phyloP scores from a whole-genome alignment of 2,888 invertebrate species.

The Epiblema foenella region DNA sequence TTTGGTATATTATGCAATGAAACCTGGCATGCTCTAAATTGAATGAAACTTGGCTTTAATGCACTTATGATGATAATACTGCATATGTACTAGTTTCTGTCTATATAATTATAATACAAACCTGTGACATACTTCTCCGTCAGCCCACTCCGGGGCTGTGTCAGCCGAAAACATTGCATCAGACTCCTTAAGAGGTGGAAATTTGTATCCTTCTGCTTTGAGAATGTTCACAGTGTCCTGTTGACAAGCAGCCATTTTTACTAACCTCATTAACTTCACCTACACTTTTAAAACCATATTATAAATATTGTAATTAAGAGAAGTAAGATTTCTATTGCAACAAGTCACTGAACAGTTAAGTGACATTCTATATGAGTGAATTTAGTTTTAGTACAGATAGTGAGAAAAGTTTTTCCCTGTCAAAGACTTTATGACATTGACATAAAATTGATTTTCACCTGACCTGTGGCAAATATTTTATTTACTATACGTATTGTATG shows the following conservation, averaged over 20 bases:
- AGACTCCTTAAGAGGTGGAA: slow-evolving; percentile 95
- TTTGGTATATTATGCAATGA: no score
- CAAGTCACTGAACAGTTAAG: slow-evolving; percentile 13
- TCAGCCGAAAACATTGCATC: slow-evolving; percentile 99
- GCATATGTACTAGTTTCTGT: not conserved
- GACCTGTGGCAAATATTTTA: no score
- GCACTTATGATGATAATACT: no score
- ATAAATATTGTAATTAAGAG: slow-evolving; percentile 50
- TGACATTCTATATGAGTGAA: slow-evolving; percentile 6
- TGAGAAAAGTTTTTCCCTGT: no score
- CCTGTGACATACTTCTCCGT: slow-evolving; percentile 96
- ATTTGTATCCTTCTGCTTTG: slow-evolving; percentile 96
- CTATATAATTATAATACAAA: slow-evolving; percentile 46
- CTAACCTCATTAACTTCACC: not conserved
- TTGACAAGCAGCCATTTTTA: slow-evolving; percentile 51
- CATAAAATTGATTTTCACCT: no score
- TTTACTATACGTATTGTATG: not conserved
- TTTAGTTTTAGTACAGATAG: not conserved
- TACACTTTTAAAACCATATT: slow-evolving; percentile 1
- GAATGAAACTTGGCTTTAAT: no score
- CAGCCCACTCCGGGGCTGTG: slow-evolving; percentile 98
- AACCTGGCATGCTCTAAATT: no score
- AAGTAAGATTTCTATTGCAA: slow-evolving; percentile 47
- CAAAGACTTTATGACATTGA: no score
- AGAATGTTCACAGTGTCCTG: slow-evolving; percentile 97